phyloP scores from a whole-genome alignment of 1,140 invertebrate species.

The Gonioctena quinquepunctata region DNA sequence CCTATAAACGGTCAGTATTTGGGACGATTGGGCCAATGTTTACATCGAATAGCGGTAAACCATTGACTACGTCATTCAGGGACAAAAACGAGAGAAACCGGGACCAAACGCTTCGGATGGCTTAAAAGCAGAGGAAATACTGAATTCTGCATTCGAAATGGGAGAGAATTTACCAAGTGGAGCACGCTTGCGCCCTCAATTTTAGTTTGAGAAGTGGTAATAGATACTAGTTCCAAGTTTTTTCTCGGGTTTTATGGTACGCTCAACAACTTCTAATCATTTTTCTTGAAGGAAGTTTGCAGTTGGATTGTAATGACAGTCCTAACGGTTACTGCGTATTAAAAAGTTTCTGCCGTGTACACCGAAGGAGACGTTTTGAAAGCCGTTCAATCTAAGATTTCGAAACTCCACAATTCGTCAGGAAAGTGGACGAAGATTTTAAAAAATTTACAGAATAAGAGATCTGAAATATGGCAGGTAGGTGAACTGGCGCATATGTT shows the following conservation, averaged over 20 bases:
- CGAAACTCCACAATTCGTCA: no score
- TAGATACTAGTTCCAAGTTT: slow-evolving; percentile 5
- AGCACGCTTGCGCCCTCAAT: slow-evolving; percentile 4
- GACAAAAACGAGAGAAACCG: background rate
- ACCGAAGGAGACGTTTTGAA: background rate
- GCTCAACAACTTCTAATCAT: background rate
- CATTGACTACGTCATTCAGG: background rate
- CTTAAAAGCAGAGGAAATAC: background rate
- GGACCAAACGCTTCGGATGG: background rate
- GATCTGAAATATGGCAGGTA: no score
- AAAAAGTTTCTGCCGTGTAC: background rate
- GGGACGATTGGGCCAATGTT: background rate
- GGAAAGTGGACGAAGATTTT: no score
- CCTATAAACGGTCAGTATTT: background rate
- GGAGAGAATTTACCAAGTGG: background rate
- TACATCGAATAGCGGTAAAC: background rate
- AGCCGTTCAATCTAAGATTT: background rate
- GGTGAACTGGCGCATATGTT: no score
- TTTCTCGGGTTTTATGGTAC: background rate
- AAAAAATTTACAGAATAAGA: no score
- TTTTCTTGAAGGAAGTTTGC: background rate
- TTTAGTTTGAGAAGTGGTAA: slow-evolving; percentile 11
- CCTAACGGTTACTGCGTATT: background rate
- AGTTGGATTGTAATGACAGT: background rate
- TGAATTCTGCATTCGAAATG: background rate